Evolutionary conservation across 1,140 invertebrate species (phyloP).

Genomic region (Bombus waltoni): DNA sequence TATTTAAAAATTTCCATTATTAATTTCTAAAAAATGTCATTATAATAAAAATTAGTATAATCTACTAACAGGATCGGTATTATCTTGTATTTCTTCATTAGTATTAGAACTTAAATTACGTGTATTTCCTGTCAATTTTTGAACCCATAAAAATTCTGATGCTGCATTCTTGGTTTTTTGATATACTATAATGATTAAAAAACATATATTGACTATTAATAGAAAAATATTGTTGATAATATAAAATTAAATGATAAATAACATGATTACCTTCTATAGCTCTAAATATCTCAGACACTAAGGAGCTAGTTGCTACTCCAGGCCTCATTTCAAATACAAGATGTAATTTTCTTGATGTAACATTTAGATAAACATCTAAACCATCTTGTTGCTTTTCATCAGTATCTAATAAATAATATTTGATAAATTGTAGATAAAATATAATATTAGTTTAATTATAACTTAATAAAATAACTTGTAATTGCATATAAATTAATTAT

Average conservation of each 20-base stretch:
- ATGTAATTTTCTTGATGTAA: slow-evolving; percentile 84
- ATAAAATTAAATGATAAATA: slow-evolving; percentile 1
- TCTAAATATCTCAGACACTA: slow-evolving; percentile 83
- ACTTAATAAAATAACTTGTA: neutral
- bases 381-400: slow-evolving; percentile 81
- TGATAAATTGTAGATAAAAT: neutral
- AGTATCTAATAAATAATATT: slow-evolving; percentile 80
- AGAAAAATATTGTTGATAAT: slow-evolving; percentile 6
- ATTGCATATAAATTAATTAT: slow-evolving; percentile 9
- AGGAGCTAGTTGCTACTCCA: slow-evolving; percentile 85
- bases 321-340: slow-evolving; percentile 86
- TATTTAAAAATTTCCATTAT: neutral
- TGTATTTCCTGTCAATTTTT: slow-evolving; percentile 75
- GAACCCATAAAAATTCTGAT: slow-evolving; percentile 77
- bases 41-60: slow-evolving; percentile 32
- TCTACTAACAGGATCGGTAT: slow-evolving; percentile 73
- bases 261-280: slow-evolving; percentile 76
- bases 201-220: neutral
- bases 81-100: slow-evolving; percentile 66
- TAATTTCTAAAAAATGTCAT: neutral
- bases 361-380: slow-evolving; percentile 84
- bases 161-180: slow-evolving; percentile 75
- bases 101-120: slow-evolving; percentile 65
- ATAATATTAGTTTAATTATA: neutral
- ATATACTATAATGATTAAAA: slow-evolving; percentile 78